phyloP scores from a whole-genome alignment of 2,888 invertebrate species.

The Caenorhabditis macrosperma region DNA sequence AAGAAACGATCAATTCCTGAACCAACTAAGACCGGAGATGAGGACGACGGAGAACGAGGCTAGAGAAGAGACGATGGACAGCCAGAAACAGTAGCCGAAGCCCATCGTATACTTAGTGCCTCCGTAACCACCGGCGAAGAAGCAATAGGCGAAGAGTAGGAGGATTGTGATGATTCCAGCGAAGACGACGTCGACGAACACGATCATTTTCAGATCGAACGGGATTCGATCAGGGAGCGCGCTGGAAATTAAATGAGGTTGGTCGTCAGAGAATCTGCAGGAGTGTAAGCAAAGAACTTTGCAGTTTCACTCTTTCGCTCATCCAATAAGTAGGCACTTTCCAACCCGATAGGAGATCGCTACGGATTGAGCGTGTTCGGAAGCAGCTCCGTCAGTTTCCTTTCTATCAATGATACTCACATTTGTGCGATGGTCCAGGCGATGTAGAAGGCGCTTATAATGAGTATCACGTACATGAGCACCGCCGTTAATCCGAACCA shows the following conservation, averaged over 20 bases:
- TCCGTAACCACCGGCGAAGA: conserved; percentile 52
- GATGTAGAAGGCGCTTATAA: conserved; percentile 14
- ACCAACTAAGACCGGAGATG: conserved; percentile 50
- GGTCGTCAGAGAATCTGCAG: no score
- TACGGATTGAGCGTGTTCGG: no score
- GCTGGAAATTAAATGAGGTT: conserved; percentile 2
- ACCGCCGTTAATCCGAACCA: conserved; percentile 27
- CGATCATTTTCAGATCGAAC: conserved; percentile 45
- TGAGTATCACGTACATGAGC: conserved; percentile 19
- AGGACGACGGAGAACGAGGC: conserved; percentile 15
- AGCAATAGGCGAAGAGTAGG: conserved; percentile 40
- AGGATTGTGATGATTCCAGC: conserved; percentile 35
- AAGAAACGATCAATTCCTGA: conserved; percentile 29
- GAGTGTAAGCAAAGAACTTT: no score
- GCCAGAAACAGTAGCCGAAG: conserved; percentile 50
- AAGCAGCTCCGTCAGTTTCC: no score
- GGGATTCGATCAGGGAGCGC: conserved; percentile 34
- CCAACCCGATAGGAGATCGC: no score
- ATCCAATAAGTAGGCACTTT: no score
- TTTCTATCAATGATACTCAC: not conserved
- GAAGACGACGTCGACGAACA: conserved; percentile 39
- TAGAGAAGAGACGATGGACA: conserved; percentile 36
- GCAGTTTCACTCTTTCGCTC: no score
- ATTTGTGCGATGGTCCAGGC: conserved; percentile 25
- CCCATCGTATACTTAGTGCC: conserved; percentile 1